phyloP scores from a whole-genome alignment of 2,113 vertebrate species.

The Ctenomys sociabilis region DNA sequence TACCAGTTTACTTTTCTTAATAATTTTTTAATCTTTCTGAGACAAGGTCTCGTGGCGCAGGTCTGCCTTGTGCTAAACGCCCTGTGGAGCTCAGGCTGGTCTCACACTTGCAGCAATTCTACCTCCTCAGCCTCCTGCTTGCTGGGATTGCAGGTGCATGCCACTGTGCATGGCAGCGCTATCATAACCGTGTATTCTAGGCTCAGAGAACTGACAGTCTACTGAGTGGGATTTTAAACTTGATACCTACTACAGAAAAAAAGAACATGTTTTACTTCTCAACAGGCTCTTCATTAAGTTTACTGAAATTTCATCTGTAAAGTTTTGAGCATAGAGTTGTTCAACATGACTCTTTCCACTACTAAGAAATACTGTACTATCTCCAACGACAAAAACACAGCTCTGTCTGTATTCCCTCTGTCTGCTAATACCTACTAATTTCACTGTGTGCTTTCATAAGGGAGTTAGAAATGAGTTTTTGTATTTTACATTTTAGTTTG shows the following conservation, averaged over 20 bases:
- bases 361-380: neutral
- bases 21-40: neutral
- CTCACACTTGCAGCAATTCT: neutral
- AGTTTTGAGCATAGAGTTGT: neutral
- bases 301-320: neutral
- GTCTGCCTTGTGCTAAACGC: neutral
- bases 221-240: neutral
- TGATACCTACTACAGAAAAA: neutral
- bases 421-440: neutral
- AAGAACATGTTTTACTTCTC: neutral
- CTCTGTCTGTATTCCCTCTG: neutral
- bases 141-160: neutral
- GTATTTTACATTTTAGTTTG: neutral
- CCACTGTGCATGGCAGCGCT: rapidly evolving
- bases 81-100: neutral
- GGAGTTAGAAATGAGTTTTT: neutral
- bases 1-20: neutral
- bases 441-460: neutral
- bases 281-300: neutral
- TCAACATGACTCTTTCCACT: neutral
- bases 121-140: neutral
- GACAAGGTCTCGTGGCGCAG: neutral
- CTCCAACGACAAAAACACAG: neutral
- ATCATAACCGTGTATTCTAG: neutral
- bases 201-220: neutral